Evolutionary conservation across 1,140 invertebrate genomes (phyloP).

Genomic region (Bicyclus anynana): DNA sequence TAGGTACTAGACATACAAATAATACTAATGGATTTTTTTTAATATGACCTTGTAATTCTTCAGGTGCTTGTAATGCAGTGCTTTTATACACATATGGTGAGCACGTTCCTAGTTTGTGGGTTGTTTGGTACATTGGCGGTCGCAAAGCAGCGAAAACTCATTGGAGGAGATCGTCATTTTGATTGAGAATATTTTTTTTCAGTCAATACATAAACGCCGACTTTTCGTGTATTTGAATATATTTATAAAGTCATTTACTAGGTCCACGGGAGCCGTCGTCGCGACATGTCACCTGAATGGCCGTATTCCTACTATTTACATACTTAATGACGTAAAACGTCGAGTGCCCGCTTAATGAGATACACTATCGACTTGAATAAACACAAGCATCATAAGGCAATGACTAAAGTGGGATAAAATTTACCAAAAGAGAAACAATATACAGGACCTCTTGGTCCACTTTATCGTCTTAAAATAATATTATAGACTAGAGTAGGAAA

Average conservation of each 20-base stretch:
- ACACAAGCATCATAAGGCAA: slow-evolving; percentile 18
- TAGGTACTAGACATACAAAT: too few relatives aligned
- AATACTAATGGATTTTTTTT: too few relatives aligned
- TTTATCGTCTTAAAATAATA: too few relatives aligned
- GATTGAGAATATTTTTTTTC: too few relatives aligned
- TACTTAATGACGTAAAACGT: slow-evolving; percentile 67
- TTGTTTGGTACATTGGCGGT: too few relatives aligned
- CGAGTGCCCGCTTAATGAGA: slow-evolving; percentile 58
- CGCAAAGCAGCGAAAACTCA: too few relatives aligned
- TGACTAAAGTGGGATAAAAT: not conserved
- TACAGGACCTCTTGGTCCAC: not conserved
- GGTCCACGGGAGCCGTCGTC: slow-evolving; percentile 39
- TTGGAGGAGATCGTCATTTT: too few relatives aligned
- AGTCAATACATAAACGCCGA: not conserved
- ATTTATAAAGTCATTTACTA: slow-evolving; percentile 21
- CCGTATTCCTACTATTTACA: slow-evolving; percentile 66
- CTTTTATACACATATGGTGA: too few relatives aligned
- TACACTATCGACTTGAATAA: slow-evolving; percentile 51
- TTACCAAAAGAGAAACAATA: not conserved
- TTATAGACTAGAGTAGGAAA: too few relatives aligned
- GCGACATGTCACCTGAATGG: slow-evolving; percentile 63
- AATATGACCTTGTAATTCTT: too few relatives aligned
- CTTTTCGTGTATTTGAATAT: not conserved
- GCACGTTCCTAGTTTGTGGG: too few relatives aligned
- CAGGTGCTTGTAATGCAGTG: too few relatives aligned